Conservation (phyloP, 2,797 vertebrate species). For the Erethizon dorsatum region DNA sequence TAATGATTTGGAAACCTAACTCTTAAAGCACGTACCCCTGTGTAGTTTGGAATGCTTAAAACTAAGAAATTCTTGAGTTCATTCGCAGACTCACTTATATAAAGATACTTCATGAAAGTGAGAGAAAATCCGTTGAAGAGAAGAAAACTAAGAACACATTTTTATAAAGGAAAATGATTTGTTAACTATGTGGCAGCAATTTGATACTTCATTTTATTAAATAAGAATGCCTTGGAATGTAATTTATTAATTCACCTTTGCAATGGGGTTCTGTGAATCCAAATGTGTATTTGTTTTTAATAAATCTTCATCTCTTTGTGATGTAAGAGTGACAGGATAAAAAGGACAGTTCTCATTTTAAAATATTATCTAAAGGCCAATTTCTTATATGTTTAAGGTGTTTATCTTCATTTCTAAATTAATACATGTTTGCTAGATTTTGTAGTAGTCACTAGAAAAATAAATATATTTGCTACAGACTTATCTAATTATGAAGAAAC, state of each 20-base stretch:
- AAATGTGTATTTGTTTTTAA: neutral
- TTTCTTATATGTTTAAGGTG: neutral
- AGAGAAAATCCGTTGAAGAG: neutral
- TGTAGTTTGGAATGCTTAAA: slow-evolving; percentile 54
- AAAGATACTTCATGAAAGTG: neutral
- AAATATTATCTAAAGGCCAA: neutral
- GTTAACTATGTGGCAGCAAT: neutral
- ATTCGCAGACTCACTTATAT: slow-evolving; percentile 4
- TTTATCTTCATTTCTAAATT: slow-evolving; percentile 44
- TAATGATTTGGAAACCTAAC: neutral
- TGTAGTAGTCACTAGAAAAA: neutral
- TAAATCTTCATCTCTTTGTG: neutral
- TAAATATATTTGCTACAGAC: slow-evolving; percentile 27
- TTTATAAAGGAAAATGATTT: slow-evolving; percentile 27
- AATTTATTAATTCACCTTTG: slow-evolving; percentile 12
- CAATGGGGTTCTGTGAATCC: neutral
- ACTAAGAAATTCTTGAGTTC: slow-evolving; percentile 18
- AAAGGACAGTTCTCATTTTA: neutral
- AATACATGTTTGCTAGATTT: neutral
- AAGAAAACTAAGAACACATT: slow-evolving; percentile 11
- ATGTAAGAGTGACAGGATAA: neutral
- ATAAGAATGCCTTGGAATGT: neutral
- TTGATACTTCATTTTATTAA: neutral
- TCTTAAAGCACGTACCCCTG: neutral
- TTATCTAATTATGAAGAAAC: neutral